Percentiles rank a stretch among this genome's conserved stretches.
These are phyloP conservation scores for Argynnis bischoffii DNA, from an alignment of 2,888 invertebrate species.

Conservation along the genomic window DNA sequence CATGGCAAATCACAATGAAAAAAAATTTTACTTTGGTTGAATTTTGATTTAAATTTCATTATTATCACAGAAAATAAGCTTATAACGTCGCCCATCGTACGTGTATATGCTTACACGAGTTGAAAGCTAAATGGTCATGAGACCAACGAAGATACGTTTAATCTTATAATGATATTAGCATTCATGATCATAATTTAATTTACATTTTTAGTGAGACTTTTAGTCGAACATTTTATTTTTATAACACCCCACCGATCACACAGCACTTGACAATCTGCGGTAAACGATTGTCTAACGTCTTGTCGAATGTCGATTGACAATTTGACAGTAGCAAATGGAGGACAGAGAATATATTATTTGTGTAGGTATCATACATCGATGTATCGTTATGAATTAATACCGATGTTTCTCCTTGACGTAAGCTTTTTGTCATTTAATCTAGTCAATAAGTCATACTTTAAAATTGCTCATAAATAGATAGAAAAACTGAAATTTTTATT, in stretches of 20 bases:
- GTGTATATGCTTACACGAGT: conserved; percentile 45
- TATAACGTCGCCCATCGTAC: conserved; percentile 73
- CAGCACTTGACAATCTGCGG: conserved; percentile 44
- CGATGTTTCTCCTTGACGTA: no score
- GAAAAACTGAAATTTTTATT: no score
- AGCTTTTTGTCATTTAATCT: no score
- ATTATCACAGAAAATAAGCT: conserved; percentile 80
- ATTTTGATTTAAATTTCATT: conserved; percentile 80
- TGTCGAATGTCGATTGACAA: conserved; percentile 17
- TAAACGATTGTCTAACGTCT: conserved; percentile 16
- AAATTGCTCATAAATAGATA: no score
- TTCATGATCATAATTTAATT: conserved; percentile 68
- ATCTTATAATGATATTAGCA: conserved; percentile 54
- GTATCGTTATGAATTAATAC: no score
- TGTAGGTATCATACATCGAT: no score
- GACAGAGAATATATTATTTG: no score
- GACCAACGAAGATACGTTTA: conserved; percentile 58
- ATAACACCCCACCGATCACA: conserved; percentile 43
- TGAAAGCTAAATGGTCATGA: conserved; percentile 69
- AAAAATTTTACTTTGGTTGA: conserved; percentile 74
- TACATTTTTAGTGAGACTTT: conserved; percentile 57
- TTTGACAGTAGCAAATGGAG: no score
- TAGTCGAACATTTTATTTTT: conserved; percentile 34
- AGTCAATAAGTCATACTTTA: no score
- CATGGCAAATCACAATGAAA: conserved; percentile 73